phyloP scores from a whole-genome alignment of 2,888 invertebrate species.

The Gisinianus flammeolus region DNA sequence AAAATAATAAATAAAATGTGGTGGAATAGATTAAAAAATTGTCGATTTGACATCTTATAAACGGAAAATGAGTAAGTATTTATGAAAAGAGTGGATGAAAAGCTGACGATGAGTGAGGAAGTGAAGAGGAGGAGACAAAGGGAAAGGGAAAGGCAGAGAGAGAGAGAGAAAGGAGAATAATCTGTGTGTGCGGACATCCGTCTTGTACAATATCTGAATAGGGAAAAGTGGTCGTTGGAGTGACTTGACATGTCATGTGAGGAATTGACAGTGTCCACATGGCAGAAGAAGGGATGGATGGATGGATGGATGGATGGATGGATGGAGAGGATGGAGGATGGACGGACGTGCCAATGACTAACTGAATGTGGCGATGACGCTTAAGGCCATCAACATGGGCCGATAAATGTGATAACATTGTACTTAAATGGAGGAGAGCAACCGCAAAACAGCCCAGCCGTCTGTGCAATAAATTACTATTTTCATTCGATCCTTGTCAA shows the following conservation, averaged over 20 bases:
- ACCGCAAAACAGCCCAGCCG: slow-evolving; percentile 29
- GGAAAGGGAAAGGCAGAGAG: not conserved
- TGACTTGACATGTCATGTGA: slow-evolving; percentile 31
- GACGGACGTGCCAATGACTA: slow-evolving; percentile 39
- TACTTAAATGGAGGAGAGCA: slow-evolving; percentile 37
- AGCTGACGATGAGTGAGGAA: too few species aligned
- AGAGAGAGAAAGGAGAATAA: not conserved
- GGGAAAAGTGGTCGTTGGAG: too few species aligned
- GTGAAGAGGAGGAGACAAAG: not conserved
- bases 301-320: not conserved
- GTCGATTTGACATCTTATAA: too few species aligned
- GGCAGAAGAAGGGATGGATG: too few species aligned
- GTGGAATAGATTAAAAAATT: too few species aligned
- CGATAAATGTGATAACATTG: slow-evolving; percentile 35
- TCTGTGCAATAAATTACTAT: slow-evolving; percentile 35
- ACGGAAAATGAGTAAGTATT: too few species aligned
- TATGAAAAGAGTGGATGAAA: not conserved
- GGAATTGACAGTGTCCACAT: slow-evolving; percentile 37
- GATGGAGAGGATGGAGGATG: not conserved
- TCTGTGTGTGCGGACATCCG: too few species aligned
- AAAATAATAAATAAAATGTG: too few species aligned
- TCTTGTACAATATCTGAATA: too few species aligned
- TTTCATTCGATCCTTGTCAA: slow-evolving; percentile 30
- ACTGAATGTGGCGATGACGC: slow-evolving; percentile 35
- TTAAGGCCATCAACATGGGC: slow-evolving; percentile 37